Base-by-base conservation (phyloP, 2,113 vertebrate species). In the Siniperca chuatsi region DNA sequence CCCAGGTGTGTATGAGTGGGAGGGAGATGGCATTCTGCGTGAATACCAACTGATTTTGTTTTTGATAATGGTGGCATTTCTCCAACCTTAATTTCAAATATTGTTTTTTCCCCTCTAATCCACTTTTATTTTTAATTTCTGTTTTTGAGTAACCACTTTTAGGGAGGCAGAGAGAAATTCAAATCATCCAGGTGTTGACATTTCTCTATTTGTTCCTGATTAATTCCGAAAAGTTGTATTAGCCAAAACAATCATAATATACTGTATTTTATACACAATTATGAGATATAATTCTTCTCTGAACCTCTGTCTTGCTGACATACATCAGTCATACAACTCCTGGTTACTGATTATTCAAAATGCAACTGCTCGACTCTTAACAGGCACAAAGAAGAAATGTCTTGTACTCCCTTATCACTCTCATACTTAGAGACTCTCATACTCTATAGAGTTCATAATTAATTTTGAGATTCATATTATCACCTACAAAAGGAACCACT, bases 31-130 rank as follows among this genome's bases (percentile, higher is more conserved):
- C 29, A 52, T 76, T 35, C 62, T 67, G 20, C 13, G 18, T 64
- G 82, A 86, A 88, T 64, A 90, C 62, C 66, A 68, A 48, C 37
- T 50, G 33, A 72, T 72, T 60, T 77, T 71, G 68, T 79, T 83
- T 87, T 68, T 85, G 57, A 83, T 86, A 81, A 82, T 23, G 50
- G 13, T 82, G 84, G 23, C 44, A 72, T 82, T 67, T 87, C 52
- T 70, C 44, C 46, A 78, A 70, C 37, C 68, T 75, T 71, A 3
- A 33, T 84, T 62, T 86, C 7, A 64, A 73, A 61, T 54, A 6
- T n/a, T 44, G 15, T 65, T 50, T 50, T 40, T 11, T n/a, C 11
- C 18, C 20, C 21, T 60, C 42, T 71, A 48, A 87, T 88, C 8
- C n/a, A 60, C 42, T 46, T 58, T 46, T 23, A 21, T 40, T 88